Percentiles rank a stretch among this genome's conserved stretches.
Conservation (phyloP, 1,140 invertebrate species). For the Oncopeltus fasciatus region DNA sequence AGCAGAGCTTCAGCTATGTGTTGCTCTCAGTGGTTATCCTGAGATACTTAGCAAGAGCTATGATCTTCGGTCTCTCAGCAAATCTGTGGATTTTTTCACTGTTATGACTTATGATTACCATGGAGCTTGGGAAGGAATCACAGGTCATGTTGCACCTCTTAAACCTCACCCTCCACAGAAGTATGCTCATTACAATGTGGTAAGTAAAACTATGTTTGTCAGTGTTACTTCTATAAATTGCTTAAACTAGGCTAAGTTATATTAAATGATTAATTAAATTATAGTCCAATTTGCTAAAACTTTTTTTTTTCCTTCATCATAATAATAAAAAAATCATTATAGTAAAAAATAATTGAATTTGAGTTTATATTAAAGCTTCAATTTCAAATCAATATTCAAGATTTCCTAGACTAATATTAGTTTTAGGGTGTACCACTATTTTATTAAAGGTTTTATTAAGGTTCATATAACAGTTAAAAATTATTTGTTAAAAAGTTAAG, state of each 20-base stretch:
- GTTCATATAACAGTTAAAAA: no score
- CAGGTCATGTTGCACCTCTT: constrained; percentile 71
- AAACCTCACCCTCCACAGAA: constrained; percentile 42
- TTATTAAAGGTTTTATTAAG: no score
- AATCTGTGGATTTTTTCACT: constrained; percentile 65
- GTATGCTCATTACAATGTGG: constrained; percentile 61
- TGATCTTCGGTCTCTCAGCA: constrained; percentile 50
- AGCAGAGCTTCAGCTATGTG: constrained; percentile 55
- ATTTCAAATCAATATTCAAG: no score
- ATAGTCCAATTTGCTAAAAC: background rate
- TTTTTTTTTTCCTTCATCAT: background rate
- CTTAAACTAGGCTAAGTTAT: background rate
- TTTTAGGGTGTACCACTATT: no score
- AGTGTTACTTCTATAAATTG: background rate
- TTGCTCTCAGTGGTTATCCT: constrained; percentile 74
- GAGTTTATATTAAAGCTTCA: no score
- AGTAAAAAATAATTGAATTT: no score
- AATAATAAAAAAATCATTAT: no score
- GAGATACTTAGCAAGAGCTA: constrained; percentile 76
- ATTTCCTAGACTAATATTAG: no score
- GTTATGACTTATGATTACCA: constrained; percentile 84
- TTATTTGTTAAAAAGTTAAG: no score
- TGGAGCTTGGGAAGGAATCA: constrained; percentile 65
- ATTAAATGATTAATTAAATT: background rate
- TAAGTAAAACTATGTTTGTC: constrained; percentile 33